These are phyloP conservation scores for Aptenodytes forsteri DNA, from an alignment of 2,113 vertebrate genomes.

Conservation along the genomic window DNA sequence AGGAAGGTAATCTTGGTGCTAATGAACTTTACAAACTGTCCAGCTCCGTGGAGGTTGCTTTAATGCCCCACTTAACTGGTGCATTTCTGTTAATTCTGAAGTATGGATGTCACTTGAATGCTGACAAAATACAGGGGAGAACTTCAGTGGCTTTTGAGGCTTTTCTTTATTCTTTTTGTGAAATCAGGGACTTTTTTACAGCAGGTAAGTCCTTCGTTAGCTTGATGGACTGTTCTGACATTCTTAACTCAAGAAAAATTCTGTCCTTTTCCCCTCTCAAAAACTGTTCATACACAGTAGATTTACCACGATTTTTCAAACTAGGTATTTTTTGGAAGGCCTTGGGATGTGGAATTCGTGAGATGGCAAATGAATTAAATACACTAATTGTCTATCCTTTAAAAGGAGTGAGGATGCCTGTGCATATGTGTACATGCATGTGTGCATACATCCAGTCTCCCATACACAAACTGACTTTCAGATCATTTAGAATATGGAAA, in stretches of 20 bases:
- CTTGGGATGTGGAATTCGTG: not conserved
- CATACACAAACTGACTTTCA: not conserved
- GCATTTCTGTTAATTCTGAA: not conserved
- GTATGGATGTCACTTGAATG: not conserved
- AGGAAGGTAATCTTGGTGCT: conserved; percentile 10
- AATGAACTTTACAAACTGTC: conserved; percentile 58
- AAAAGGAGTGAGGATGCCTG: not conserved
- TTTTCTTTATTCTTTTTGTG: not conserved
- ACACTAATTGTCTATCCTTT: not conserved
- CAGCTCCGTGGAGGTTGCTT: not conserved
- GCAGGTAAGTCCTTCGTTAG: conserved; percentile 13
- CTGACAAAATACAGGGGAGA: not conserved
- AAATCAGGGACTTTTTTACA: not conserved
- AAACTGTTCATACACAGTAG: not conserved
- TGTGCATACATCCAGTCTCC: not conserved
- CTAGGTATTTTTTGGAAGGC: not conserved
- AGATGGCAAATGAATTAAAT: not conserved
- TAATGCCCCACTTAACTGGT: not conserved
- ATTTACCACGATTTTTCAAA: not conserved
- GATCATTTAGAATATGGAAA: not conserved
- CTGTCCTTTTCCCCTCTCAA: conserved; percentile 16
- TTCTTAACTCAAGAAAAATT: conserved; percentile 2
- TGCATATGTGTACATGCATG: not conserved
- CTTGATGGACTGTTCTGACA: conserved; percentile 21
- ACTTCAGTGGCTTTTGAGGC: not conserved